Percentiles rank a stretch among this genome's conserved stretches.
These are phyloP conservation scores for Python bivittatus DNA, from an alignment of 2,113 vertebrate genomes.

Conservation along the genomic window DNA sequence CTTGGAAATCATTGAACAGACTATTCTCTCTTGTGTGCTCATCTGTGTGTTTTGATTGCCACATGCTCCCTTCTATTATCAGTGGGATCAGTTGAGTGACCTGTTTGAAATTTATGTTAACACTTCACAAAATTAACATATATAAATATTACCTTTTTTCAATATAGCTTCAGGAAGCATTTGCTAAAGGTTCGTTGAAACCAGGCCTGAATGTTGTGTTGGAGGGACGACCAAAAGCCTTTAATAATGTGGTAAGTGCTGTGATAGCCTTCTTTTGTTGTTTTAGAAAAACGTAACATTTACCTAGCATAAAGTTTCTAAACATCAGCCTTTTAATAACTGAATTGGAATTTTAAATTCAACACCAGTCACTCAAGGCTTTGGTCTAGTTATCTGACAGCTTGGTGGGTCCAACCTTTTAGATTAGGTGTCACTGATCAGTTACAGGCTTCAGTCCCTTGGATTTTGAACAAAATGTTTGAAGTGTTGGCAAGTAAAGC, in stretches of 20 bases:
- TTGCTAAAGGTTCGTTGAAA: constrained; percentile 82
- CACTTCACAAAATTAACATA: not conserved
- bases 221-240: constrained; percentile 73
- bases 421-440: not conserved
- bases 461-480: not conserved
- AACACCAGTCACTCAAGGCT: not conserved
- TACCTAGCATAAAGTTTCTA: not conserved
- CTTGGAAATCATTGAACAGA: not conserved
- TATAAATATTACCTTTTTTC: not conserved
- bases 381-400: not conserved
- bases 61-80: not conserved
- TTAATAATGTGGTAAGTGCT: constrained; percentile 85
- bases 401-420: not conserved
- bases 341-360: not conserved
- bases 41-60: not conserved
- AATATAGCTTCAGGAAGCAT: constrained; percentile 88
- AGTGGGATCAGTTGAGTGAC: not conserved
- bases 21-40: not conserved
- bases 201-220: constrained; percentile 89
- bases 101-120: too few relatives aligned
- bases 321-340: not conserved
- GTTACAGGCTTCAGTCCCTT: not conserved
- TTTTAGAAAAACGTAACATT: not conserved
- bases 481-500: not conserved
- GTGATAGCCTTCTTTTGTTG: not conserved